A percentile compares a stretch with the other conserved stretches of the same genome.
Conservation (phyloP, 2,888 invertebrate genomes). For the Eupelmus urozonus region DNA sequence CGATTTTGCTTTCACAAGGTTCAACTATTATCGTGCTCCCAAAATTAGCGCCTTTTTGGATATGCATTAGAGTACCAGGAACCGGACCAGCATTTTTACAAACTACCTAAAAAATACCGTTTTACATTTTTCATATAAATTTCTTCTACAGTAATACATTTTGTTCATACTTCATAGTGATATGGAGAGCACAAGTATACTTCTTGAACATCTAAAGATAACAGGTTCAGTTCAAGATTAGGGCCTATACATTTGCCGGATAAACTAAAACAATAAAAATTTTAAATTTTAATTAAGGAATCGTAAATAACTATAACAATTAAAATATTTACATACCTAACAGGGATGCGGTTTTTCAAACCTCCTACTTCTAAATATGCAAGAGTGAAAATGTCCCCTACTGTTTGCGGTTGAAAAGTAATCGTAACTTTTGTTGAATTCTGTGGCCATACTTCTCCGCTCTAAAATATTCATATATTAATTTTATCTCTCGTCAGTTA, state of each 20-base stretch:
- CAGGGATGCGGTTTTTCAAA: conserved; percentile 78
- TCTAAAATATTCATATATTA: conserved; percentile 72
- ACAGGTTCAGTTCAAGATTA: conserved; percentile 79
- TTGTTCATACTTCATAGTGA: conserved; percentile 79
- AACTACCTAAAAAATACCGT: conserved; percentile 65
- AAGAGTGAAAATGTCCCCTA: conserved; percentile 78
- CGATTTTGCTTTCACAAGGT: conserved; percentile 78
- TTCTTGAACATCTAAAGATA: conserved; percentile 80
- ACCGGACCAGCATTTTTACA: conserved; percentile 79
- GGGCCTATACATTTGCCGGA: conserved; percentile 81
- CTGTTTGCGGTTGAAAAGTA: conserved; percentile 80
- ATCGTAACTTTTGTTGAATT: conserved; percentile 79
- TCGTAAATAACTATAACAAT: not conserved
- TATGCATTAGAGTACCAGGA: conserved; percentile 80
- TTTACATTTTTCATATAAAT: not conserved
- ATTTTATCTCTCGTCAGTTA: no score
- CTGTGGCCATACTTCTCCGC: conserved; percentile 81
- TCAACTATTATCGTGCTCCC: conserved; percentile 80
- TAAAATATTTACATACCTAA: conserved; percentile 70
- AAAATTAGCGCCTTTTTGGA: conserved; percentile 78
- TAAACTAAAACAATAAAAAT: conserved; percentile 68
- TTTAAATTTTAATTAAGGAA: not conserved
- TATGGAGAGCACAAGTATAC: conserved; percentile 81
- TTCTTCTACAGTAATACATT: not conserved
- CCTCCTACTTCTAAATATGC: conserved; percentile 82